These are phyloP conservation scores for Saimiri boliviensis DNA, from an alignment of 2,113 vertebrate genomes.

Conservation along the genomic window DNA sequence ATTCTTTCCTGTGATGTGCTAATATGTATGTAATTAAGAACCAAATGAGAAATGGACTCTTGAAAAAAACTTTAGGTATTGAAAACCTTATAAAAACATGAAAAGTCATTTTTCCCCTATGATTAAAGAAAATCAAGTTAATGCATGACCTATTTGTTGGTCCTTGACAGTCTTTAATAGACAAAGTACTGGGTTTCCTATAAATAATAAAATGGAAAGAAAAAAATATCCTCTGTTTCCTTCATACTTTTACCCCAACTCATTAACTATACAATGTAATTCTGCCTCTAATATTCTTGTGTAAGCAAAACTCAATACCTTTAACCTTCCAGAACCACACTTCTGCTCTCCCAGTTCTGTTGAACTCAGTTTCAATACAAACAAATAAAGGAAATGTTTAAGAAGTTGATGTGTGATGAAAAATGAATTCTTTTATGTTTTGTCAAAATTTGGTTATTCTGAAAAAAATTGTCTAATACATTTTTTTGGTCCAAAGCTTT, in stretches of 20 bases:
- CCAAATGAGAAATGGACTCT: conserved; percentile 5
- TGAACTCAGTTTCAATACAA: conserved; percentile 6
- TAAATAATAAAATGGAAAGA: not conserved
- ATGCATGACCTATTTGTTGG: not conserved
- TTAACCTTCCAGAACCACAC: not conserved
- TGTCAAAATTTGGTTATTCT: conserved; percentile 14
- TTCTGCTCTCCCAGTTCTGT: not conserved
- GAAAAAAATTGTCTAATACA: not conserved
- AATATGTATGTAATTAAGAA: conserved; percentile 31
- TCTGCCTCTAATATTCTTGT: not conserved
- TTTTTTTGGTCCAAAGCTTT: not conserved
- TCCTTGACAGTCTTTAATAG: conserved; percentile 1
- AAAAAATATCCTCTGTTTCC: not conserved
- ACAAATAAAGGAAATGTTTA: not conserved
- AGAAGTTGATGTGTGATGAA: not conserved
- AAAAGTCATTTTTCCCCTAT: not conserved
- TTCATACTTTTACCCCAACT: not conserved
- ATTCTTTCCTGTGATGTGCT: not conserved
- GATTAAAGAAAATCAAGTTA: not conserved
- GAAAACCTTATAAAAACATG: not conserved
- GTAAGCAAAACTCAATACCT: not conserved
- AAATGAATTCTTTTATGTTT: not conserved
- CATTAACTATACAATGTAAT: not conserved
- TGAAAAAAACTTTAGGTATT: not conserved
- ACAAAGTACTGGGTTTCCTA: not conserved